Percentiles rank a stretch among this genome's conserved stretches.
Conservation (phyloP, 2,113 vertebrate genomes). For the Ascaphus truei region DNA sequence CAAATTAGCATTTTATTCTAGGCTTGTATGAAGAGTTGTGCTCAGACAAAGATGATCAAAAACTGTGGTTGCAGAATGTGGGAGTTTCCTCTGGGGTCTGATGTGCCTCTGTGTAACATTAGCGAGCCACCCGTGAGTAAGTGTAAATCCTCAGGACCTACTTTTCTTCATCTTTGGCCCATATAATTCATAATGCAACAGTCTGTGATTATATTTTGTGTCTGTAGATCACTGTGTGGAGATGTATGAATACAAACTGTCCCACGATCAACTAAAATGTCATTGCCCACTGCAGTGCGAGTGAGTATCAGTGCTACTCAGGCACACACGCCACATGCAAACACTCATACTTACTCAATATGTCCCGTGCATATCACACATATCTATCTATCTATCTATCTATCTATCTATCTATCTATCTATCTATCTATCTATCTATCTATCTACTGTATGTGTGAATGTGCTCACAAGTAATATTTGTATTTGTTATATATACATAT, state of each 20-base stretch:
- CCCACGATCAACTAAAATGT: slow-evolving; percentile 37
- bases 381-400: too few relatives aligned
- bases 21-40: slow-evolving; percentile 37
- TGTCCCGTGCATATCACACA: too few relatives aligned
- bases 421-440: too few relatives aligned
- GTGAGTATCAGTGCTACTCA: slow-evolving; percentile 33
- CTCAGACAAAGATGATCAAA: slow-evolving; percentile 30
- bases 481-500: too few relatives aligned
- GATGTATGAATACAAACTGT: slow-evolving; percentile 35
- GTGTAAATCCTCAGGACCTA: neutral
- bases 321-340: too few relatives aligned
- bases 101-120: slow-evolving; percentile 36
- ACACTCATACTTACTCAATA: too few relatives aligned
- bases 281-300: slow-evolving; percentile 34
- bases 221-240: slow-evolving; percentile 32
- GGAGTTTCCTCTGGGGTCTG: slow-evolving; percentile 32
- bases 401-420: too few relatives aligned
- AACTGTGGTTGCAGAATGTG: slow-evolving; percentile 38
- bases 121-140: slow-evolving; percentile 32
- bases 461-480: too few relatives aligned
- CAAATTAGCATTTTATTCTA: neutral
- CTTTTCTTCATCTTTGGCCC: neutral
- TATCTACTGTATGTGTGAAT: too few relatives aligned
- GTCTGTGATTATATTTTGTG: neutral
- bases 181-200: neutral